phyloP scores from a whole-genome alignment of 2,113 vertebrate genomes.

The Mustela nigripes region DNA sequence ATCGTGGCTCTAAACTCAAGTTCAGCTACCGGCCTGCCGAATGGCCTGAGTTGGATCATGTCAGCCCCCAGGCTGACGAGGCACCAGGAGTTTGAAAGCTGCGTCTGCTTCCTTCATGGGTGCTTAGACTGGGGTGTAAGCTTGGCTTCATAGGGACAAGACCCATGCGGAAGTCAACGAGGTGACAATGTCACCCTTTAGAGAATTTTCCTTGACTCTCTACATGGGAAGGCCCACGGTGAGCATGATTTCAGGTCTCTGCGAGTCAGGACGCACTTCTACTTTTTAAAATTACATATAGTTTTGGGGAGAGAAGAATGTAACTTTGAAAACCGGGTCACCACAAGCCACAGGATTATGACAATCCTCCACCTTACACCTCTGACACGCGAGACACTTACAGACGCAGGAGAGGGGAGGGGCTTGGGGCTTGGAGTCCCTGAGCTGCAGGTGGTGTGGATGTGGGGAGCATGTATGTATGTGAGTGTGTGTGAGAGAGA shows the following conservation, averaged over 20 bases:
- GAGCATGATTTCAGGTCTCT: background rate
- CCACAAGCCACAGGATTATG: background rate
- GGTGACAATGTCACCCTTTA: background rate
- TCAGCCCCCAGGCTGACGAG: background rate
- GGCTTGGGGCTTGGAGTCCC: background rate
- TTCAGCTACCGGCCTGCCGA: fast-evolving
- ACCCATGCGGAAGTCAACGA: fast-evolving
- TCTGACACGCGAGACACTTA: background rate
- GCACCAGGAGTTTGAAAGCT: background rate
- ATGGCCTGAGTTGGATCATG: background rate
- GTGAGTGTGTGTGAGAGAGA: background rate
- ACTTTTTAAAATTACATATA: background rate
- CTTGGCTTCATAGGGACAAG: background rate
- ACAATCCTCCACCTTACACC: background rate
- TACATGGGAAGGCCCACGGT: background rate
- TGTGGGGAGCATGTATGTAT: background rate
- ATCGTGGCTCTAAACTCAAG: background rate
- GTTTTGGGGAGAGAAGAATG: background rate
- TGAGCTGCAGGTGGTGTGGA: background rate
- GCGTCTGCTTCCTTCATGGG: background rate
- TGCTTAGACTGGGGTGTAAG: background rate
- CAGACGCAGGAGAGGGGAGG: background rate
- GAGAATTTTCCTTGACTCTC: background rate
- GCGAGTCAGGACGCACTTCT: background rate
- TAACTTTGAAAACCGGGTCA: background rate